A percentile compares a stretch with the other conserved stretches of the same genome.
phyloP scores from a whole-genome alignment of 2,113 vertebrate genomes.

The Bubo bubo region DNA sequence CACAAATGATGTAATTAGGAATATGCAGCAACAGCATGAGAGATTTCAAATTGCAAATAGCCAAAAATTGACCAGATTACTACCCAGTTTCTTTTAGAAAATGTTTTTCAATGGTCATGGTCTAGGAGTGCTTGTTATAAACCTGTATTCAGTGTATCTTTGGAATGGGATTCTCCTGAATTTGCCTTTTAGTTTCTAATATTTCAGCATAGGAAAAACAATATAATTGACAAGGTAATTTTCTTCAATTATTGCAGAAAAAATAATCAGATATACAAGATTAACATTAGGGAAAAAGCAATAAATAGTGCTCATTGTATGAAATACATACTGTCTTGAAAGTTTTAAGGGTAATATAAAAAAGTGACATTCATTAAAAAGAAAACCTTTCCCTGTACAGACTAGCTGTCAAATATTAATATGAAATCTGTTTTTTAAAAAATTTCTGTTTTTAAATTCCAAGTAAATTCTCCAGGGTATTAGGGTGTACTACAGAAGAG shows the following conservation, averaged over 20 bases:
- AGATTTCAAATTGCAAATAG: background rate
- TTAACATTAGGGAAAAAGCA: background rate
- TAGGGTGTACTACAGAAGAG: background rate
- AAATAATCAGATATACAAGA: background rate
- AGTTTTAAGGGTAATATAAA: background rate
- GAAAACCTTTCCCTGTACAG: background rate
- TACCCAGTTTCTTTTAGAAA: background rate
- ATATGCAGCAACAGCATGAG: background rate
- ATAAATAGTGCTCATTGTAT: background rate
- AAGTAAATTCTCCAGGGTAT: background rate
- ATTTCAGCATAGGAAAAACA: background rate
- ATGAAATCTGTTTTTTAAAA: background rate
- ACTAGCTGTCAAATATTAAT: background rate
- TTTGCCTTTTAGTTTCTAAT: background rate
- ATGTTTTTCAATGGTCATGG: background rate
- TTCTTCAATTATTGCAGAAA: background rate
- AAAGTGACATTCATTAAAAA: background rate
- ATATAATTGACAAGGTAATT: background rate
- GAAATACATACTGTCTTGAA: background rate
- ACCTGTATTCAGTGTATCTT: background rate
- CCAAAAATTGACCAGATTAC: background rate
- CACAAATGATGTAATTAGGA: background rate
- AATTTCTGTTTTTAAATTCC: background rate
- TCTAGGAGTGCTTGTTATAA: background rate
- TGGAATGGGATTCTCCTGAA: background rate